Percentiles rank a stretch among this genome's conserved stretches.
These are phyloP conservation scores for Euplagia quadripunctaria DNA, from an alignment of 2,888 invertebrate species.

Conservation along the genomic window DNA sequence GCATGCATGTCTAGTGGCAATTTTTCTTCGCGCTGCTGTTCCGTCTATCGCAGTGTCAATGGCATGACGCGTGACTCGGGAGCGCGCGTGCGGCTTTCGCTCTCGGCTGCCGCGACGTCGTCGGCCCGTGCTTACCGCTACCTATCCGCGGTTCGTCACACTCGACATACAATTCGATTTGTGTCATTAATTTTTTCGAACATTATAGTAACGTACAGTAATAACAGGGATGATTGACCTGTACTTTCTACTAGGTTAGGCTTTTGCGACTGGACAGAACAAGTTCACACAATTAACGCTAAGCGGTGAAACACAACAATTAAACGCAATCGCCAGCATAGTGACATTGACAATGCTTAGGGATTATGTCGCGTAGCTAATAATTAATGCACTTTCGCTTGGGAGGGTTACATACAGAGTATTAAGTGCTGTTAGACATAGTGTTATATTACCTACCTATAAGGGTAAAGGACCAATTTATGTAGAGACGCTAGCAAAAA, in stretches of 20 bases:
- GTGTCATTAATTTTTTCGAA: constrained; percentile 55
- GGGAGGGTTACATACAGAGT: constrained; percentile 12
- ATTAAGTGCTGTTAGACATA: neutral
- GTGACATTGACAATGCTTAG: constrained; percentile 69
- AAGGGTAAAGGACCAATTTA: neutral
- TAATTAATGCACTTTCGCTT: constrained; percentile 62
- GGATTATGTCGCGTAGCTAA: constrained; percentile 67
- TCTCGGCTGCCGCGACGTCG: constrained; percentile 63
- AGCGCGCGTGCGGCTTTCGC: constrained; percentile 72
- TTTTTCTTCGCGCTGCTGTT: constrained; percentile 65
- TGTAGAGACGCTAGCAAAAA: constrained; percentile 9
- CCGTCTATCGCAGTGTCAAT: constrained; percentile 76
- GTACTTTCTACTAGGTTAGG: constrained; percentile 70
- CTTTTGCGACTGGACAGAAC: constrained; percentile 63
- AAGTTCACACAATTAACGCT: constrained; percentile 67
- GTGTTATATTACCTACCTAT: neutral
- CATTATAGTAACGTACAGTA: constrained; percentile 32
- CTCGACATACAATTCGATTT: constrained; percentile 63
- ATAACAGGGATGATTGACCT: constrained; percentile 55
- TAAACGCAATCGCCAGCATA: constrained; percentile 69
- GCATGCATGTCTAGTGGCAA: constrained; percentile 68
- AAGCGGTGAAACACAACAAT: constrained; percentile 71
- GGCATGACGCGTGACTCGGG: constrained; percentile 76
- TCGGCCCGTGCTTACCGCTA: constrained; percentile 48
- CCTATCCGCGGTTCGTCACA: constrained; percentile 59